Evolutionary conservation across 1,140 invertebrate species (phyloP).

Genomic region (Drosophila melanogaster): Release_6_plus_ISO1_MT NT_033777.3:31558001-31558500

Average conservation of each 20-base stretch:
- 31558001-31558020: constrained; percentile 78
- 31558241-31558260: constrained; percentile 80
- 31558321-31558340: constrained; percentile 48
- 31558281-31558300: constrained; percentile 31
- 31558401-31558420: constrained; percentile 55
- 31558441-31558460: constrained; percentile 66
- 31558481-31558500: constrained; percentile 96
- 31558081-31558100: constrained; percentile 1
- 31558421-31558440: constrained; percentile 67
- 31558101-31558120: constrained; percentile 12
- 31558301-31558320: constrained; percentile 35
- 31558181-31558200: constrained; percentile 75
- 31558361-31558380: constrained; percentile 20
- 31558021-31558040: constrained; percentile 77
- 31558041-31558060: constrained; percentile 42
- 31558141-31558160: constrained; percentile 77
- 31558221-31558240: constrained; percentile 81
- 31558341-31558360: constrained; percentile 32
- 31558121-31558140: constrained; percentile 80
- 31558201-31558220: constrained; percentile 84
- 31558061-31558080: background rate
- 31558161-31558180: constrained; percentile 78
- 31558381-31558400: constrained; percentile 59
- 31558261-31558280: constrained; percentile 59
- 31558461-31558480: constrained; percentile 91